Evolutionary conservation across 2,888 invertebrate genomes (phyloP), one percentile per base, ranked within the genome.

Genomic region (Penaeus monodon): DNA sequence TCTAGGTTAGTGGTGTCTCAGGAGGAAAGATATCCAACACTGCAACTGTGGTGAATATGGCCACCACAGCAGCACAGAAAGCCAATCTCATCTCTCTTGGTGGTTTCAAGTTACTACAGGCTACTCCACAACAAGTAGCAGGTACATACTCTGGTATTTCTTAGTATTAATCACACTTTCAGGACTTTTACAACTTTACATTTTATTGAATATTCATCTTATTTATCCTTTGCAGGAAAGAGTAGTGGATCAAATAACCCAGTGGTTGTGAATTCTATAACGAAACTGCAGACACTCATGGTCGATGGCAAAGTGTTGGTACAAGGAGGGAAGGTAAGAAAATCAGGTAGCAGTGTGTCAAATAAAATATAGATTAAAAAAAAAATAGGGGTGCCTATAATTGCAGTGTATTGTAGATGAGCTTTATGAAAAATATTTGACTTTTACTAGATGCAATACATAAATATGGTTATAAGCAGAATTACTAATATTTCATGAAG

Each of bases 301-400:
- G 89, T 89, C 44, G 88, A 88, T 49, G 89, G 89, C 66, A 89
- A 89, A 33, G 89, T 89, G 44, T 64, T 89, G n/a, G 80, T 89
- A 80, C 89, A 89, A 66, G 89, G 89, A 44, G 86, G 88, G 57
- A 89, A 89, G 86, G 89, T 89, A 33, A 85, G 86, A n/a, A 24
- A 76, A 63, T 44, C 17, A 20, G 44, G 73, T 17, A 14, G 49
- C 22, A 29, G 6, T 49, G 44, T 77, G 8, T 44, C n/a, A n/a
- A 22, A 49, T 1, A 44, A 77, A 14, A 20, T 77, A 14, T 44
- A 38, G 33, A 44, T 22, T 14, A n/a, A n/a, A n/a, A n/a, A 12
- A 49, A 22, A n/a, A 24, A 22, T 33, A 20, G 4, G 33, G 44
- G 77, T 44, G 77, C 57, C 17, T 17, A 14, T 17, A 17, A 57